Evolutionary conservation across 1,140 invertebrate genomes (phyloP), one percentile per base, ranked within the genome.

Genomic region (Neodiprion pinetum): DNA sequence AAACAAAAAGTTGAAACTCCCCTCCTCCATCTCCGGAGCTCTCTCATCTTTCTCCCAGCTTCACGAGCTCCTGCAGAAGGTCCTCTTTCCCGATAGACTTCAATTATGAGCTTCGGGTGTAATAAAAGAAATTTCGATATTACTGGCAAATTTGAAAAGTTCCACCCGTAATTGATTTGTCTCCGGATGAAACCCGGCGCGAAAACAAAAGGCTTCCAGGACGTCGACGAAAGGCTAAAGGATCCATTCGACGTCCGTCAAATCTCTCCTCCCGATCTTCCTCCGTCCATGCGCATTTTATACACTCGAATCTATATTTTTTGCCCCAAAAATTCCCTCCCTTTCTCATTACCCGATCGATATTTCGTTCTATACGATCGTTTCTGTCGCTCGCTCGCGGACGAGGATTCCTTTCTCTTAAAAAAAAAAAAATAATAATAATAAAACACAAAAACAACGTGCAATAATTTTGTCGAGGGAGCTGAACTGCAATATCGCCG

Each of bases 111-210:
- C 83, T 86, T 80, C 71, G 77, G 78, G 83, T 79, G 17, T 21
- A 1, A 87, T 87, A 85, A 88, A 88, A 87, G 87, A 87, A 87
- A 88, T 88, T 88, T 88, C 86, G 87, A 88, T 88, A 88, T 88
- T 87, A 87, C 86, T 85, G 86, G 87, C 85, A 87, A 88, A 87
- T 88, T 88, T 86, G 86, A 87, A 88, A 88, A 88, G 86, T 88
- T 88, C 82, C 17, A 21, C 17, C 17, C 83, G 85, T 88, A 88
- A 88, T 88, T 88, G 87, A 88, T 88, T 88, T 82, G 80, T 87
- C 81, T 53, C 50, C 50, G 50, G 50, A 53, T 14, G 50, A 53
- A 53, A 1, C 50, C 17, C 10, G 50, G n/a, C 50, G 50, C n/a
- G 50, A 53, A 53, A 53, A 53, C 50, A 53, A 53, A 53, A 53